Conservation (phyloP, 2,888 invertebrate species). For the Ischnura elegans region DNA sequence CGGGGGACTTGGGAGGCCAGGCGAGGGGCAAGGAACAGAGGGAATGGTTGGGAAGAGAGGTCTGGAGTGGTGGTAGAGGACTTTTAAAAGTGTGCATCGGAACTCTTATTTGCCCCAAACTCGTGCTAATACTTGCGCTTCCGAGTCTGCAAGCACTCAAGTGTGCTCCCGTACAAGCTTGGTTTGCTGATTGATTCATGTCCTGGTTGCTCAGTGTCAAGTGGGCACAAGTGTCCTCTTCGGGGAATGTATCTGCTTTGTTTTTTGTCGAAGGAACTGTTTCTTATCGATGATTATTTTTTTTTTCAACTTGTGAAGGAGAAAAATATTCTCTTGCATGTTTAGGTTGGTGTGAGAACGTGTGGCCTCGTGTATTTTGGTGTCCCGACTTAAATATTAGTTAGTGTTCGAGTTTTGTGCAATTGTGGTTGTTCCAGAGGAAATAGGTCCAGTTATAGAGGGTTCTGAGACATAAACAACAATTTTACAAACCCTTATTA, state of each 20-base stretch:
- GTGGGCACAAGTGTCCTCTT: conserved; percentile 49
- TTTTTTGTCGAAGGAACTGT: conserved; percentile 52
- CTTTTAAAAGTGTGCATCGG: conserved; percentile 27
- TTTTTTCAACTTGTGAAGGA: conserved; percentile 40
- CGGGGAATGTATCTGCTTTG: conserved; percentile 58
- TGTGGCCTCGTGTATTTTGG: conserved; percentile 63
- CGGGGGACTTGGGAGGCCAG: conserved; percentile 59
- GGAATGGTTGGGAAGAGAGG: background rate
- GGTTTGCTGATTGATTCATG: conserved; percentile 58
- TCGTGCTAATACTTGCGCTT: conserved; percentile 58
- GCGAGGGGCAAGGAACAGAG: conserved; percentile 50
- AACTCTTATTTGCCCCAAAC: conserved; percentile 61
- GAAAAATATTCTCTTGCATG: conserved; percentile 57
- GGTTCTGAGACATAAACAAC: conserved; percentile 51
- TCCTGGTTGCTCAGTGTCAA: conserved; percentile 56
- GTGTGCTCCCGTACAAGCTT: conserved; percentile 60
- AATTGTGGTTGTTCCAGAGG: conserved; percentile 62
- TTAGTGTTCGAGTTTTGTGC: conserved; percentile 61
- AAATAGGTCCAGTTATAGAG: conserved; percentile 47
- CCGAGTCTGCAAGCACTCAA: conserved; percentile 50
- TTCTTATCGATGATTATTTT: conserved; percentile 46
- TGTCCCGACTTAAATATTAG: conserved; percentile 64
- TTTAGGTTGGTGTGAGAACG: conserved; percentile 63
- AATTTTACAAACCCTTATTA: conserved; percentile 37
- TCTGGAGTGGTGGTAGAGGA: conserved; percentile 53